Conservation (phyloP, 2,888 invertebrate species). For the Zootermopsis nevadensis region DNA sequence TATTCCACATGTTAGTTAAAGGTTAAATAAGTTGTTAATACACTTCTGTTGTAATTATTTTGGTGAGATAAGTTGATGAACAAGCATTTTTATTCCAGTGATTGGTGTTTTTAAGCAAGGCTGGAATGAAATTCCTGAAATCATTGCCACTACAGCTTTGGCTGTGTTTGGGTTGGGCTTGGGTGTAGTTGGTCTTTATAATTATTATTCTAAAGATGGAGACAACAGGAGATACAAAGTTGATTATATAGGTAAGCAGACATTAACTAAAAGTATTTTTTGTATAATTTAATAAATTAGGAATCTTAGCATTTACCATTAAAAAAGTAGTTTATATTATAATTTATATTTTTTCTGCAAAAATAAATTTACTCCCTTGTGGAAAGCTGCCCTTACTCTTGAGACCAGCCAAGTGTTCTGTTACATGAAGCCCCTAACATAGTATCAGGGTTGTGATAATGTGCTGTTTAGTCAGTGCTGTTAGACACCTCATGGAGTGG, state of each 20-base stretch:
- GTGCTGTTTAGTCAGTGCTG: too few relatives aligned
- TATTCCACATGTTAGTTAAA: too few relatives aligned
- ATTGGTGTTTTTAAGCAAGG: slow-evolving; percentile 62
- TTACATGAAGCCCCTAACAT: too few relatives aligned
- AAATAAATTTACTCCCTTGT: neutral
- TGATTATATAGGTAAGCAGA: slow-evolving; percentile 63
- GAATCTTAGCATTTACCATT: neutral
- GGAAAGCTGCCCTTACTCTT: neutral
- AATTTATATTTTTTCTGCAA: neutral
- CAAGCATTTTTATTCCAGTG: slow-evolving; percentile 52
- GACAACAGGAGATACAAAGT: slow-evolving; percentile 76
- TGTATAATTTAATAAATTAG: too few relatives aligned
- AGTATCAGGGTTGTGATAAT: too few relatives aligned
- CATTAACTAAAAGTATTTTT: neutral
- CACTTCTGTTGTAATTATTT: too few relatives aligned
- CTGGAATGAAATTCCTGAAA: slow-evolving; percentile 79
- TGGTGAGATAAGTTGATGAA: neutral
- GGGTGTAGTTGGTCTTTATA: slow-evolving; percentile 64
- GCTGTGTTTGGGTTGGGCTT: slow-evolving; percentile 70
- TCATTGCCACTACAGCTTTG: slow-evolving; percentile 71
- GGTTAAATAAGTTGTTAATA: too few relatives aligned
- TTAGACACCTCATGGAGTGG: too few relatives aligned
- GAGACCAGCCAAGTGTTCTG: too few relatives aligned
- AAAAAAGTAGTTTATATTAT: neutral
- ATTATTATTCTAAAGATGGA: slow-evolving; percentile 70